These are phyloP conservation scores for Heliconius cydno DNA, from an alignment of 2,888 invertebrate species.

Conservation along the genomic window DNA sequence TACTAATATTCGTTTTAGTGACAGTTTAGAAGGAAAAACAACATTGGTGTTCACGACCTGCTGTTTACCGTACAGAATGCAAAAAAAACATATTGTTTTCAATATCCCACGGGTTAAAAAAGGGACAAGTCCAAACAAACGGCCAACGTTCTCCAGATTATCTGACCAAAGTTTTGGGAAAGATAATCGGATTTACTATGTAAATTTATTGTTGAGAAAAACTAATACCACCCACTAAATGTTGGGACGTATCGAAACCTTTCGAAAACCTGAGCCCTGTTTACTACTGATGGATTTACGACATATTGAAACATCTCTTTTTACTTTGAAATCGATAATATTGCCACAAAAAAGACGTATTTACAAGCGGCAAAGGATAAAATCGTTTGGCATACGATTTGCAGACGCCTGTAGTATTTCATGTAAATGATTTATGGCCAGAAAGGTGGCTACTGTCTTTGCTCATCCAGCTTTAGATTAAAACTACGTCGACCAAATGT, in stretches of 20 bases:
- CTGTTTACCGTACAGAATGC: conserved; percentile 57
- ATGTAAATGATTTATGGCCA: conserved; percentile 55
- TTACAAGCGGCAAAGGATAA: conserved; percentile 43
- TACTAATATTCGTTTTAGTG: conserved; percentile 56
- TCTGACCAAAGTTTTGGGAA: conserved; percentile 58
- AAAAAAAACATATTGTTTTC: conserved; percentile 60
- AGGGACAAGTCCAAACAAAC: conserved; percentile 57
- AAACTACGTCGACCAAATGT: conserved; percentile 47
- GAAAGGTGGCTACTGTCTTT: conserved; percentile 55
- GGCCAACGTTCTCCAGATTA: conserved; percentile 56
- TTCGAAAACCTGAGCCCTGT: conserved; percentile 55
- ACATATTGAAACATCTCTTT: conserved; percentile 55
- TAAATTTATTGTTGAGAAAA: conserved; percentile 67
- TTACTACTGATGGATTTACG: conserved; percentile 65
- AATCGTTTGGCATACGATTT: conserved; percentile 45
- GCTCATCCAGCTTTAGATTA: conserved; percentile 45
- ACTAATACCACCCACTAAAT: conserved; percentile 67
- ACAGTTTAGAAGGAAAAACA: conserved; percentile 54
- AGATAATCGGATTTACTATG: conserved; percentile 76
- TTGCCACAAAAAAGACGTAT: conserved; percentile 43
- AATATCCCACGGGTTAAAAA: conserved; percentile 61
- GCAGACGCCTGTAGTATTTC: conserved; percentile 46
- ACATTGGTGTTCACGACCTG: conserved; percentile 50
- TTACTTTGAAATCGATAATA: conserved; percentile 50
- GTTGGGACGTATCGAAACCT: conserved; percentile 50